Evolutionary conservation across 2,888 invertebrate genomes (phyloP), one percentile per base, ranked within the genome.

Genomic region (Melikaiella ostensackeni): DNA sequence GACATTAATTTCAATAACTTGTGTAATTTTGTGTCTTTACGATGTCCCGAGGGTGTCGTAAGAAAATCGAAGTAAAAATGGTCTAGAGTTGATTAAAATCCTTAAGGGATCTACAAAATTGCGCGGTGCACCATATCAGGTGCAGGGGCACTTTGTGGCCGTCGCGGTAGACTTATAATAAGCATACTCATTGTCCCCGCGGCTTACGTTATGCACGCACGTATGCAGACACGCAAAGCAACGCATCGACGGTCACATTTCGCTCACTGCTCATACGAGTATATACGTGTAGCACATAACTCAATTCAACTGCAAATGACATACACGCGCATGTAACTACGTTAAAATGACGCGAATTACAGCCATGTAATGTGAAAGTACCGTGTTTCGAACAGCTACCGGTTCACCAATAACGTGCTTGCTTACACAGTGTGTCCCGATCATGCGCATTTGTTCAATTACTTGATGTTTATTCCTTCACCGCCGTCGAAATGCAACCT

Each of bases 171-270:
- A 80, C 86, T 88, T 85, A 84, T 87, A 84, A 86, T 88, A 87
- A 88, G 87, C 86, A 88, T 83, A 88, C 85, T 87, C 84, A 86
- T 86, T 88, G 86, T 87, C 84, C 86, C 79, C 80, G 81, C 83
- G 84, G 33, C 61, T 66, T 63, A 75, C 79, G 78, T 79, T 74
- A 80, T 77, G 82, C 85, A 87, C 81, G 84, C 86, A 87, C 84
- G 80, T 85, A 85, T 80, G 84, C 82, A 74, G 80, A 74, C 85
- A 86, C 85, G 86, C 86, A 82, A 83, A 76, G 79, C 77, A 78
- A 79, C 79, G 82, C 84, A 80, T 81, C 66, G 46, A 66, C 42
- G 27, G 46, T 66, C 66, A 66, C 66, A 46, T 42, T 66, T 66
- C 33, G 33, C 35, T 63, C 63, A 38, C 16, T 66, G 4, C 8